A percentile compares a stretch with the other conserved stretches of the same genome.
These are phyloP conservation scores for Echiichthys vipera DNA, from an alignment of 2,797 vertebrate species.

Conservation along the genomic window DNA sequence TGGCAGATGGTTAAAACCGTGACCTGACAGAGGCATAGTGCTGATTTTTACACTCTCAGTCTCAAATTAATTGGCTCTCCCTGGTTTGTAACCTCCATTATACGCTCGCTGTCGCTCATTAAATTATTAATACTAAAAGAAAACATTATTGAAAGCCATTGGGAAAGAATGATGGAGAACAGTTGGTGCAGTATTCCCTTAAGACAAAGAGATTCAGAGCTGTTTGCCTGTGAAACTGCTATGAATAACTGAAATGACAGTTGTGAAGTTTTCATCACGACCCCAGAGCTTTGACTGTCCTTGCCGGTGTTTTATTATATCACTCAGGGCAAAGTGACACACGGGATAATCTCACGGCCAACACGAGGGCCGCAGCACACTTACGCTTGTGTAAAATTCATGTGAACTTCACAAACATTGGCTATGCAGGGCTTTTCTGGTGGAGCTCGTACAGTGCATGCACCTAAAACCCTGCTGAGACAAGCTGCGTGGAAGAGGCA, in stretches of 20 bases:
- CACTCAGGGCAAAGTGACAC: conserved; percentile 63
- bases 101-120: conserved; percentile 20
- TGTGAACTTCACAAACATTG: conserved; percentile 53
- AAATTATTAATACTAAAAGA: conserved; percentile 27
- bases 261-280: conserved; percentile 63
- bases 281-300: conserved; percentile 58
- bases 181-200: conserved; percentile 31
- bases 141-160: conserved; percentile 39
- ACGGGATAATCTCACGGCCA: conserved; percentile 54
- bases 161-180: conserved; percentile 30
- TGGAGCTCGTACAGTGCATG: conserved; percentile 30
- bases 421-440: conserved; percentile 41
- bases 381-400: conserved; percentile 59
- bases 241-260: conserved; percentile 67
- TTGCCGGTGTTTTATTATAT: conserved; percentile 56
- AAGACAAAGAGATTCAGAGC: conserved; percentile 35
- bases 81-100: conserved; percentile 11
- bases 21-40: background rate
- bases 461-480: conserved; percentile 27
- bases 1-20: background rate
- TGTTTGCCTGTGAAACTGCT: conserved; percentile 48
- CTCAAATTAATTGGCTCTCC: background rate
- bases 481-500: background rate
- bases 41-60: background rate
- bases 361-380: conserved; percentile 27